Evolutionary conservation across 1,140 invertebrate species (phyloP), one percentile per base, ranked within the genome.

Genomic region (Trachymyrmex cornetzi): DNA sequence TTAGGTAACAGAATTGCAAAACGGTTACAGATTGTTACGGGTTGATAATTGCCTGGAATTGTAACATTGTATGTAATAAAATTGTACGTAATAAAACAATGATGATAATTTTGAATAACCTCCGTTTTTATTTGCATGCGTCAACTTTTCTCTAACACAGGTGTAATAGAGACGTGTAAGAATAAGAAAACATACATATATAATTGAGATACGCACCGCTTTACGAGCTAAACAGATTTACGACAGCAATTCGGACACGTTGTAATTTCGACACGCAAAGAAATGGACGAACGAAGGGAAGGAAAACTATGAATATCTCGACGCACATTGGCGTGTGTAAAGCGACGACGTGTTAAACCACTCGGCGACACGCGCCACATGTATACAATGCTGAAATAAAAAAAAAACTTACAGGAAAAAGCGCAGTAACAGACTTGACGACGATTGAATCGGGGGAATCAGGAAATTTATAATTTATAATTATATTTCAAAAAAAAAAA

Each of bases 201-300:
- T 55, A 86, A 81, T 81, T 80, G 80, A 84, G 80, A 84, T 84
- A 84, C 80, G 80, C 69, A 30, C 69, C 38, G 69, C 55, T 84
- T 84, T 84, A 84, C 80, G 80, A 84, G 24, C 38, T 44, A 38
- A 74, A 75, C 80, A 75, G 57, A 84, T 84, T 84, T 84, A 84
- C 80, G 80, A 84, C 80, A 67, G 80, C 80, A 88, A 89, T 89
- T 72, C 77, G 80, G 79, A 87, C 87, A 85, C 66, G 81, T 77
- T 64, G 86, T 89, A 87, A 77, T 89, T 86, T 81, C 59, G 57
- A 69, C 75, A 71, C 44, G 81, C 67, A 71, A 89, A 87, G 77
- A 86, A 67, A 88, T 53, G 61, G 59, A 67, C 61, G 44, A 7
- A 44, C 77, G 22, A 61, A 72, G 80, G 80, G 80, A 75, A 71